phyloP scores from a whole-genome alignment of 1,140 invertebrate genomes.

The Himalopsyche phryganea region DNA sequence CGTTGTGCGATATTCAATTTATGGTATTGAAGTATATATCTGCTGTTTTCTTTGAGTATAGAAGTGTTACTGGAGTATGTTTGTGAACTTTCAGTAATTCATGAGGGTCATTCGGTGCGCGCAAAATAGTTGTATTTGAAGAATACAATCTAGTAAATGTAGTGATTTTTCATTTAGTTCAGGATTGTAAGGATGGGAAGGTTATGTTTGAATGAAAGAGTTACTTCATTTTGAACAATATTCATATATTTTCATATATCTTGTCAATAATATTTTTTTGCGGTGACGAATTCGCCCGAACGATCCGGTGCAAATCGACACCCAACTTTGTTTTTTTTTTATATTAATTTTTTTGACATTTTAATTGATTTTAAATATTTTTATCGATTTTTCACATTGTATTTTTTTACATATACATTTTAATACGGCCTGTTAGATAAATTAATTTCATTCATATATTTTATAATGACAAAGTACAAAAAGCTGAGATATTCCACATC shows the following conservation, averaged over 20 bases:
- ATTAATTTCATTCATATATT: conserved; percentile 2
- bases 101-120: no score
- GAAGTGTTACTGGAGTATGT: no score
- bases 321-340: not conserved
- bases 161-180: no score
- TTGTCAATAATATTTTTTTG: conserved; percentile 3
- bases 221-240: not conserved
- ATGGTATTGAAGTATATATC: no score
- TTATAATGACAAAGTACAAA: conserved; percentile 24
- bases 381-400: conserved; percentile 2
- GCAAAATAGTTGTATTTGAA: no score
- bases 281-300: not conserved
- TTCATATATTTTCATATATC: conserved; percentile 1
- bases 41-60: no score
- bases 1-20: no score
- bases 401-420: conserved; percentile 1
- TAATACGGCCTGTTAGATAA: conserved; percentile 4
- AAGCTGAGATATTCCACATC: conserved; percentile 21
- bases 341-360: conserved; percentile 7
- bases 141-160: no score
- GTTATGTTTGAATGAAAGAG: not conserved
- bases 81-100: no score
- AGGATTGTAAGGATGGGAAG: not conserved
- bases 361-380: conserved; percentile 6
- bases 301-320: not conserved